These are phyloP conservation scores for Casuarius casuarius DNA, from an alignment of 2,113 vertebrate genomes.

Conservation along the genomic window DNA sequence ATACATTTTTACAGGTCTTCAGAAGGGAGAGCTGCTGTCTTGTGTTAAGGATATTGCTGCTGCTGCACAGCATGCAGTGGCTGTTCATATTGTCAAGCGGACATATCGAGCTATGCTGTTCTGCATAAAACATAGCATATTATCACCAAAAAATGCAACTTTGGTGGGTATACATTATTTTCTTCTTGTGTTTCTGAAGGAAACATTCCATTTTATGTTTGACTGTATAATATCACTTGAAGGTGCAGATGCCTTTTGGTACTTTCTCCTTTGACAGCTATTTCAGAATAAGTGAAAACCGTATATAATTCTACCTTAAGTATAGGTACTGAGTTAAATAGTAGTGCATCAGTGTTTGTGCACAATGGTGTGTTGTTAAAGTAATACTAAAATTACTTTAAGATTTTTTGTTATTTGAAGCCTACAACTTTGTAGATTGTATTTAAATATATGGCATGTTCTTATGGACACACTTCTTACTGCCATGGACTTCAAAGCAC, in stretches of 20 bases:
- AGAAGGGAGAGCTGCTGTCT: conserved; percentile 83
- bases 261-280: not conserved
- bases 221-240: not conserved
- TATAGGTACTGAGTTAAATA: not conserved
- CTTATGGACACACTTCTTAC: not conserved
- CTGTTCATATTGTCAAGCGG: conserved; percentile 84
- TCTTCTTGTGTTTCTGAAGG: not conserved
- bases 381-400: not conserved
- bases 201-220: not conserved
- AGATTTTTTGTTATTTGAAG: too few relatives aligned
- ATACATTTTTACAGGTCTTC: conserved; percentile 76
- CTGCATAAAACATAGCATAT: conserved; percentile 80
- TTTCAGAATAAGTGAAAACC: not conserved
- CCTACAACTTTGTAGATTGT: too few relatives aligned
- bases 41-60: conserved; percentile 90
- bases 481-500: not conserved
- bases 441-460: not conserved
- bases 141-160: conserved; percentile 75
- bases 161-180: conserved; percentile 79
- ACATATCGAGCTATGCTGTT: conserved; percentile 92
- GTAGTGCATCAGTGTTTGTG: not conserved
- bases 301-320: not conserved
- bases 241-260: not conserved
- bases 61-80: conserved; percentile 82
- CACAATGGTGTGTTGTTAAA: not conserved